phyloP scores from a whole-genome alignment of 2,113 vertebrate genomes.

The Melanerpes formicivorus region DNA sequence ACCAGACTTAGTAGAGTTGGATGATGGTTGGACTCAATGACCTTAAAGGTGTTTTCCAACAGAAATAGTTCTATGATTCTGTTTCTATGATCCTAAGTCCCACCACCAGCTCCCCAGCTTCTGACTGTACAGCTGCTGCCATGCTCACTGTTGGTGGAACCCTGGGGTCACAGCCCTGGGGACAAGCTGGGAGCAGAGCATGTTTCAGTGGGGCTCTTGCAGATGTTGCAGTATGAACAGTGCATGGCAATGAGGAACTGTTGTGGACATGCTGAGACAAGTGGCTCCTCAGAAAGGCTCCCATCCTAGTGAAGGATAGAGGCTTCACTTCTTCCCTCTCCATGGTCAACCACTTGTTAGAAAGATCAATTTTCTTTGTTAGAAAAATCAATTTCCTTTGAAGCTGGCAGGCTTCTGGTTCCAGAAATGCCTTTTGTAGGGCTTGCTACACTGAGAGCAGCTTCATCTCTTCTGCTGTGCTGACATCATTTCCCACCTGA shows the following conservation, averaged over 20 bases:
- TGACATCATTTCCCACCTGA: background rate
- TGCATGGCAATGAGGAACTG: fast-evolving
- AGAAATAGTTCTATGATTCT: too few species aligned
- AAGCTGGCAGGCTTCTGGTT: background rate
- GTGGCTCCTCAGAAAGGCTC: background rate
- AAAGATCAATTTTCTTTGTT: background rate
- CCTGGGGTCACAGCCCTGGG: background rate
- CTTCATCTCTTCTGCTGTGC: background rate
- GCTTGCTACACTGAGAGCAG: background rate
- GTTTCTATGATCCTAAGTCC: background rate
- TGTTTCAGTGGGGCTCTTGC: background rate
- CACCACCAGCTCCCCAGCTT: fast-evolving
- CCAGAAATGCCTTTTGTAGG: background rate
- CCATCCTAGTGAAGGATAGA: background rate
- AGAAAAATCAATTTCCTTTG: background rate
- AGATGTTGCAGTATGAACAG: background rate
- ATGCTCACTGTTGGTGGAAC: fast-evolving
- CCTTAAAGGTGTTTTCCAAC: too few species aligned
- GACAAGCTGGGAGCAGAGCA: background rate
- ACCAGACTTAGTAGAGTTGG: too few species aligned
- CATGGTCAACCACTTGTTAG: background rate
- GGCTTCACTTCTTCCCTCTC: background rate
- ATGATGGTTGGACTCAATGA: too few species aligned
- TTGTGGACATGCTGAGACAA: fast-evolving
- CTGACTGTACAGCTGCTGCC: background rate